These are phyloP conservation scores for Nymphicus hollandicus DNA, from an alignment of 2,113 vertebrate species.

Conservation along the genomic window DNA sequence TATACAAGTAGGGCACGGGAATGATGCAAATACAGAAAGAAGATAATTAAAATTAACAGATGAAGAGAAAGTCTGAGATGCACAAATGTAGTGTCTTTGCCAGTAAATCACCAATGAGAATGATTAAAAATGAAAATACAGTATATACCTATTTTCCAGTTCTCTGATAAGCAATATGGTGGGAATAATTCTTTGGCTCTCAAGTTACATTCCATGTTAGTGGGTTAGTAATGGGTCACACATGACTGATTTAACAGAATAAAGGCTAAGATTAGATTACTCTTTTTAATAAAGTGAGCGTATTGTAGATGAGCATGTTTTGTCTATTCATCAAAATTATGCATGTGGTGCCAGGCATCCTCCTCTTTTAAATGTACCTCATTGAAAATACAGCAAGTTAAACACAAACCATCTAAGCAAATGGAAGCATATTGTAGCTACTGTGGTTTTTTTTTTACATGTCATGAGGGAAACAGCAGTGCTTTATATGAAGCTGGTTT, in stretches of 20 bases:
- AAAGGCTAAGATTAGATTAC: conserved; percentile 68
- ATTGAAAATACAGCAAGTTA: conserved; percentile 48
- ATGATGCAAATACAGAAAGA: conserved; percentile 1
- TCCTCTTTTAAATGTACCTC: conserved; percentile 55
- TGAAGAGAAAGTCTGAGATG: conserved; percentile 2
- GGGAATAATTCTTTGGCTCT: conserved; percentile 61
- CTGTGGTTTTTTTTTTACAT: neutral
- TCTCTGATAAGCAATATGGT: conserved; percentile 57
- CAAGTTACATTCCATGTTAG: conserved; percentile 57
- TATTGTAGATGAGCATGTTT: conserved; percentile 19
- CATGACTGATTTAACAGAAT: conserved; percentile 60
- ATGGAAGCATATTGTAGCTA: neutral
- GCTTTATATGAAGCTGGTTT: neutral
- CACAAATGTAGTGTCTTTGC: conserved; percentile 24
- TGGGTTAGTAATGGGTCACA: conserved; percentile 65
- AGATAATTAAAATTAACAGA: conserved; percentile 48
- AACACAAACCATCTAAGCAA: conserved; percentile 32
- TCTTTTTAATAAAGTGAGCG: conserved; percentile 60
- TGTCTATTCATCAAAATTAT: conserved; percentile 52
- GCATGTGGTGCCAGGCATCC: neutral
- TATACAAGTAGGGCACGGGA: neutral
- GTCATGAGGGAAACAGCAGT: neutral
- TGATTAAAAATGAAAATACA: conserved; percentile 53
- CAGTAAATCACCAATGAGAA: conserved; percentile 50
- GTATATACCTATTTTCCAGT: conserved; percentile 52